Evolutionary conservation across 1,140 invertebrate genomes (phyloP).

Genomic region (Calephelis virginiensis): DNA sequence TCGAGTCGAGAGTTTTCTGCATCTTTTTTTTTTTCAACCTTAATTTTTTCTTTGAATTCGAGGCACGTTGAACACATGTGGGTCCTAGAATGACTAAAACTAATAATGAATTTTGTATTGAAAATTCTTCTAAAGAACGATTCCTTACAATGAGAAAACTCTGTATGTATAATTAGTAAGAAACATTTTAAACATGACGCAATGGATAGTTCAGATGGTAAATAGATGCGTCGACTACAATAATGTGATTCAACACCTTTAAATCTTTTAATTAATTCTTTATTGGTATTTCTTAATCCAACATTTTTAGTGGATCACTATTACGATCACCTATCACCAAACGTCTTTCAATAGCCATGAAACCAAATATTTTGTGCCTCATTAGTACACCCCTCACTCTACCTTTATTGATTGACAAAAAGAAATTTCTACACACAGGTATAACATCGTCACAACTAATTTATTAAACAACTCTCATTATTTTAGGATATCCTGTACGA

Average conservation of each 20-base stretch:
- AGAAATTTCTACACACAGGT: constrained; percentile 16
- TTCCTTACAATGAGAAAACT: constrained; percentile 16
- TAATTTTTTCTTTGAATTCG: constrained; percentile 19
- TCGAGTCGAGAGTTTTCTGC: constrained; percentile 1
- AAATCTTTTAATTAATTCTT: constrained; percentile 21
- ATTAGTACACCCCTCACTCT: constrained; percentile 20
- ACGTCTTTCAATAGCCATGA: constrained; percentile 19
- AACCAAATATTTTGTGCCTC: constrained; percentile 21
- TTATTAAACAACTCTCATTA: constrained; percentile 16
- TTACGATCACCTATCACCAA: constrained; percentile 18
- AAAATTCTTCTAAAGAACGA: constrained; percentile 18
- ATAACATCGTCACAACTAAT: constrained; percentile 11
- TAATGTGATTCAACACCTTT: constrained; percentile 18
- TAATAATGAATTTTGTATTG: constrained; percentile 16
- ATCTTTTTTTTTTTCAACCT: constrained; percentile 13
- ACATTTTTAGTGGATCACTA: constrained; percentile 20
- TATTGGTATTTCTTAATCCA: constrained; percentile 10
- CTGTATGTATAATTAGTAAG: constrained; percentile 14
- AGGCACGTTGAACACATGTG: constrained; percentile 19
- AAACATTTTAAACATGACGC: constrained; percentile 19
- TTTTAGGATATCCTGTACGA: constrained; percentile 19
- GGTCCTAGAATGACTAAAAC: constrained; percentile 15
- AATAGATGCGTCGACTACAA: constrained; percentile 15
- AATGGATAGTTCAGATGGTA: constrained; percentile 10
- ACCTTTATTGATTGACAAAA: constrained; percentile 19